Base-by-base conservation (phyloP, 2,888 invertebrate genomes). In the Drosophila algonquin region DNA sequence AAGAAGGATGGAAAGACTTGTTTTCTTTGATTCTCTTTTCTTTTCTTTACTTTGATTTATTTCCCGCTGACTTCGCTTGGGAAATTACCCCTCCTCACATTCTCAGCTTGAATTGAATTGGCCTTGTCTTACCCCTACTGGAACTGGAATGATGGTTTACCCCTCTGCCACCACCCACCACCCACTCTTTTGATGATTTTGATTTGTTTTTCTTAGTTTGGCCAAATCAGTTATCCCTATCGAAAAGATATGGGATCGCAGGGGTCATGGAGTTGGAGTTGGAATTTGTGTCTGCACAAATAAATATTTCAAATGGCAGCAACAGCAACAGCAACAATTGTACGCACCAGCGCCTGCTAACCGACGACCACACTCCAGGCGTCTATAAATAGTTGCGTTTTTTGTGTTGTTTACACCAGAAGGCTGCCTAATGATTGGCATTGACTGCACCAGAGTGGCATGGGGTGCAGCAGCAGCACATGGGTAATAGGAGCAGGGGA, bases 361-460 rank as follows among this genome's bases (percentile, higher is more conserved):
- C 2, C 14, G n/a, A 56, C 14, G n/a, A 56, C 21, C 40, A 32
- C 57, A 46, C 47, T 57, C 32, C 40, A 48, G 32, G 47, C 44
- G 63, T 47, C 81, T 81, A 81, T 87, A 73, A 81, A 81, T 81
- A 81, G 79, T 27, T 55, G 58, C 65, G 70, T 77, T 85, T 40
- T 56, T 44, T 63, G 30, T 58, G 45, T 60, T 62, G 81, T 81
- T 81, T 81, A 81, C 78, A 75, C 73, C 71, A 70, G 69, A 14
- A 45, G 63, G 64, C 64, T 71, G 80, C 54, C 80, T 82, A 82
- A 81, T 84, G 80, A 85, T 79, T 81, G 80, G 82, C 82, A 81
- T 81, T 81, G 79, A 75, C 58, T 73, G 84, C 54, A 35, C 44
- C 50, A 45, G 35, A n/a, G 48, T 47, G 59, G 56, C 27, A 35